These are phyloP conservation scores for Donacobius atricapilla DNA, from an alignment of 2,113 vertebrate species.

Conservation along the genomic window DNA sequence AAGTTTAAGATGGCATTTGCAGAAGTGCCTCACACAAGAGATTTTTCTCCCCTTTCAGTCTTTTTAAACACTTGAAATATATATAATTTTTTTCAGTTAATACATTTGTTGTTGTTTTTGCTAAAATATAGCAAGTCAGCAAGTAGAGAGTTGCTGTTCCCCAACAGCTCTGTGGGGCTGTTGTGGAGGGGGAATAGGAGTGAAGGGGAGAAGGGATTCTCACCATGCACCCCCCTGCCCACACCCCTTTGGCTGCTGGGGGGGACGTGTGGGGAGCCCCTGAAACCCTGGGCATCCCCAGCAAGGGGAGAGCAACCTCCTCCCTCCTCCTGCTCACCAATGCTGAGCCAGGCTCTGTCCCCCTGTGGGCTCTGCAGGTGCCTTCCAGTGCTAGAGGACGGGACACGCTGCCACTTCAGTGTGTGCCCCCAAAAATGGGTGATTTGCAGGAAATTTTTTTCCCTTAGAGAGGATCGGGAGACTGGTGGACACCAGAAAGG, in stretches of 20 bases:
- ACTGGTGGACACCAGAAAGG: neutral
- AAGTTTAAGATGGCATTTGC: slow-evolving; percentile 40
- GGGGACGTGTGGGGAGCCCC: neutral
- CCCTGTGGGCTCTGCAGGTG: neutral
- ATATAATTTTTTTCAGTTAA: slow-evolving; percentile 36
- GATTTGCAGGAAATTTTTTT: neutral
- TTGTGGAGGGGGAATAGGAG: neutral
- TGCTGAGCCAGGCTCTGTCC: neutral
- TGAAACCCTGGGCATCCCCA: neutral
- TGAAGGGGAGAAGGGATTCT: neutral
- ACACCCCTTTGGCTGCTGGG: neutral
- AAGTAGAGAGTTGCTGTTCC: slow-evolving; percentile 48
- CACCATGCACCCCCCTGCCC: neutral
- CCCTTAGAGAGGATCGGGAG: neutral
- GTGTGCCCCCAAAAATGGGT: neutral
- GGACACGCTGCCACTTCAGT: neutral
- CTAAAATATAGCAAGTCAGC: slow-evolving; percentile 77
- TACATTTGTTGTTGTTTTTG: slow-evolving; percentile 64
- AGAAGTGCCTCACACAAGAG: slow-evolving; percentile 40
- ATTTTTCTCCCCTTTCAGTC: slow-evolving; percentile 9
- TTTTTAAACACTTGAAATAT: slow-evolving; percentile 32
- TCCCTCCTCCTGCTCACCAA: neutral
- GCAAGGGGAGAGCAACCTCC: neutral
- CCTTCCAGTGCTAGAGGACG: neutral
- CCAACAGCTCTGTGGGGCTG: neutral